Base-by-base conservation (phyloP, 2,888 invertebrate species). In the Tuta absoluta region DNA sequence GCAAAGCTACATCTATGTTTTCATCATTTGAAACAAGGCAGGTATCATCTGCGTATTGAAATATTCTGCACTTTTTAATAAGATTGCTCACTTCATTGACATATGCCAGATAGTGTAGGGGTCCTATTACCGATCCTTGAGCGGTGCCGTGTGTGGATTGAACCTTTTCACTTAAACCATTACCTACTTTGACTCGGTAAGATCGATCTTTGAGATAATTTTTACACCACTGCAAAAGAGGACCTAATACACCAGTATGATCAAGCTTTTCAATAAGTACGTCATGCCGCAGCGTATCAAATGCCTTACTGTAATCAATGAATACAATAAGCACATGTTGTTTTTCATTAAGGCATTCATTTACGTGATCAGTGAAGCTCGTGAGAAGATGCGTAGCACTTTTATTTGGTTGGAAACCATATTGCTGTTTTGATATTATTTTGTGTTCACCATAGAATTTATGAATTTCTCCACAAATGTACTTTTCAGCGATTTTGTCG, bases 111-210 rank as follows among this genome's bases (percentile, higher is more conserved):
- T 24, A 56, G 56, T 56, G 56, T 4, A 57, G 12, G 33, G 57
- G 57, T 17, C 57, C 49, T 10, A 62, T 11, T n/a, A 62, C 62
- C 11, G 51, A 62, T 19, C 62, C 62, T 33, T 62, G 62, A 3
- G 63, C 63, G n/a, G 63, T 63, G 10, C 58, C 58, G 12, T 63
- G 58, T 19, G 41, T 41, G n/a, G 58, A 48, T 17, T 8, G 33
- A 10, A 63, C 7, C 12, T 17, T 37, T 10, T 37, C n/a, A n/a
- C 57, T 57, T 3, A 37, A 2, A 3, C 2, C 3, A 23, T 58
- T 33, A 1, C 17, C 48, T 1, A 63, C n/a, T 48, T 63, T 63
- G 4, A 63, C 57, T 8, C 5, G 1, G 23, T 58, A 63, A n/a
- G 63, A 63, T 33, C 63, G 56, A 7, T 45, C 28, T 2, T 10